A percentile compares a stretch with the other conserved stretches of the same genome.
These are phyloP conservation scores for Grammomys dolichurus DNA, from an alignment of 2,113 vertebrate species.

Conservation along the genomic window DNA sequence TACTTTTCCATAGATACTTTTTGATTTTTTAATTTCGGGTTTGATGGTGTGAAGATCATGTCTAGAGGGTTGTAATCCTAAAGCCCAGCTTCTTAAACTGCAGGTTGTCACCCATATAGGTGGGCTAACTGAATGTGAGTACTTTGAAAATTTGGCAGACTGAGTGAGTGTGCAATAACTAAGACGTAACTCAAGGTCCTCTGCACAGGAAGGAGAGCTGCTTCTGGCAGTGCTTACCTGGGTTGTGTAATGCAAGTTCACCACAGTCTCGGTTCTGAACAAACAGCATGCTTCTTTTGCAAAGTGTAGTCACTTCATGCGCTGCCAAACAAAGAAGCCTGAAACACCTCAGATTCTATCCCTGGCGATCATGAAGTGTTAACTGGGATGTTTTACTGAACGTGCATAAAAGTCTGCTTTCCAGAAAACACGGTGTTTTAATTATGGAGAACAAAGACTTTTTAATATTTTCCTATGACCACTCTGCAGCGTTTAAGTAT, in stretches of 20 bases:
- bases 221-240: not conserved
- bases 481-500: not conserved
- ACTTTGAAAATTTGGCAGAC: not conserved
- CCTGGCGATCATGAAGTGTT: not conserved
- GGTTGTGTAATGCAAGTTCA: not conserved
- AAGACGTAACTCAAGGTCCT: not conserved
- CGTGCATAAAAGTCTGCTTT: not conserved
- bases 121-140: not conserved
- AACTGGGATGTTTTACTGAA: not conserved
- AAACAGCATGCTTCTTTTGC: not conserved
- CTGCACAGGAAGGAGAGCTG: not conserved
- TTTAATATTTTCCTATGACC: not conserved
- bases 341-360: not conserved
- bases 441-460: not conserved
- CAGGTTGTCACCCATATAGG: not conserved
- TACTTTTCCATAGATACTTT: too few relatives aligned
- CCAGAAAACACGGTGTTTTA: not conserved
- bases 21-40: not conserved
- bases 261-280: not conserved
- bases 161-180: not conserved
- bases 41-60: not conserved
- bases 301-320: too few relatives aligned
- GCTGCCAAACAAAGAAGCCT: not conserved
- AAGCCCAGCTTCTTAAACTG: not conserved
- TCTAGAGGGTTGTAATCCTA: not conserved